Percentiles rank a stretch among this genome's conserved stretches.
Conservation (phyloP, 2,888 invertebrate species). For the Eristalinus sepulchralis region DNA sequence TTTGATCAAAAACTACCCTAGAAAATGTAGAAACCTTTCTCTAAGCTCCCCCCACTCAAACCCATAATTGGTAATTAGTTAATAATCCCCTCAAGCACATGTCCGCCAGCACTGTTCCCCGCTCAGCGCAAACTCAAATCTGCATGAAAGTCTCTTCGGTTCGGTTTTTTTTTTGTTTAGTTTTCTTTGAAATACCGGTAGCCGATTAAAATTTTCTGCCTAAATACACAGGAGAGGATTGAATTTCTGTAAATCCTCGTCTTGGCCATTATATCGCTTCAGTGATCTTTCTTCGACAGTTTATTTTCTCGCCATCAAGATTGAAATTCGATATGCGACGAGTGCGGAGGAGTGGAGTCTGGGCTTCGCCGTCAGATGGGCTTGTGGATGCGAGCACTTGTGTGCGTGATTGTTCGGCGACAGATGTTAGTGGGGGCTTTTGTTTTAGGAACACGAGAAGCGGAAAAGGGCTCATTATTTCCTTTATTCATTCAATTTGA, state of each 20-base stretch:
- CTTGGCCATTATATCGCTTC: conserved; percentile 36
- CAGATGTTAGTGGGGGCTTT: conserved; percentile 19
- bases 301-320: conserved; percentile 40
- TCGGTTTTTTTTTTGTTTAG: not conserved
- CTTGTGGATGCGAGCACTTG: not conserved
- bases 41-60: too few relatives aligned
- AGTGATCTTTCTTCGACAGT: conserved; percentile 26
- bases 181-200: conserved; percentile 31
- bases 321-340: conserved; percentile 55
- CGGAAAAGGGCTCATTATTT: conserved; percentile 44
- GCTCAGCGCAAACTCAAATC: not conserved
- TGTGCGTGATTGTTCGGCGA: not conserved
- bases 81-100: not conserved
- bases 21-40: too few relatives aligned
- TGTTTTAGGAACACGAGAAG: conserved; percentile 41
- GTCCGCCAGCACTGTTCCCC: too few relatives aligned
- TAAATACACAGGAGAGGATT: conserved; percentile 35
- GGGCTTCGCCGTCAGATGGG: conserved; percentile 35
- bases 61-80: not conserved
- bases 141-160: not conserved
- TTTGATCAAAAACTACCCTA: too few relatives aligned
- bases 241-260: conserved; percentile 37
- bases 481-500: conserved; percentile 12
- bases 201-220: conserved; percentile 34
- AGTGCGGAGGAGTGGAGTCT: not conserved